Evolutionary conservation across 2,888 invertebrate species (phyloP).

Genomic region (Netelia virgata): DNA sequence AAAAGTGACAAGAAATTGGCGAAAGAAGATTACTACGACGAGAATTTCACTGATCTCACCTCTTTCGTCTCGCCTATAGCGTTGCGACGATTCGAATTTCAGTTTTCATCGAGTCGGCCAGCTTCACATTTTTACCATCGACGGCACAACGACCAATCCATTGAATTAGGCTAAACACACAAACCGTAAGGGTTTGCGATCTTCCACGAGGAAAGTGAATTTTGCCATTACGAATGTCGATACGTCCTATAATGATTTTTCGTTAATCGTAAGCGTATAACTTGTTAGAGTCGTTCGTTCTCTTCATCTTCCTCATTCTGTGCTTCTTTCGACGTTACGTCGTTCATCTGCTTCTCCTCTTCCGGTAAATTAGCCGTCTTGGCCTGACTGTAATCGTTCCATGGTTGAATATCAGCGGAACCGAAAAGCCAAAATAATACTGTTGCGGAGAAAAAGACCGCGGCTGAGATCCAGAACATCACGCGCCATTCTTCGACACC

Average conservation of each 20-base stretch:
- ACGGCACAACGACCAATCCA: not conserved
- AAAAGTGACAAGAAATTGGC: constrained; percentile 18
- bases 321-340: constrained; percentile 60
- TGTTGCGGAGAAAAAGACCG: constrained; percentile 89
- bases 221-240: not conserved
- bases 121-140: not conserved
- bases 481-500: constrained; percentile 91
- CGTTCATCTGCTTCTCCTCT: constrained; percentile 78
- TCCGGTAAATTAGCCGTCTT: constrained; percentile 67
- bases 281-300: constrained; percentile 79
- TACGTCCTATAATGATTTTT: constrained; percentile 4
- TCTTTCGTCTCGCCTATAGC: not conserved
- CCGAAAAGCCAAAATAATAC: constrained; percentile 90
- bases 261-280: not conserved
- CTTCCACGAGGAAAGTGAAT: not conserved
- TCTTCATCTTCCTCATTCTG: constrained; percentile 78
- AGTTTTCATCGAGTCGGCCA: not conserved
- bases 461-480: constrained; percentile 90
- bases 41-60: not conserved
- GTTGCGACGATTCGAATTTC: not conserved
- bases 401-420: constrained; percentile 89
- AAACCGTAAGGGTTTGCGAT: not conserved
- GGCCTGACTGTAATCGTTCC: constrained; percentile 87
- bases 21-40: not conserved
- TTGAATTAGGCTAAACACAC: constrained; percentile 4